Base-by-base conservation (phyloP, 2,888 invertebrate genomes). In the Meteorus cinctellus region DNA sequence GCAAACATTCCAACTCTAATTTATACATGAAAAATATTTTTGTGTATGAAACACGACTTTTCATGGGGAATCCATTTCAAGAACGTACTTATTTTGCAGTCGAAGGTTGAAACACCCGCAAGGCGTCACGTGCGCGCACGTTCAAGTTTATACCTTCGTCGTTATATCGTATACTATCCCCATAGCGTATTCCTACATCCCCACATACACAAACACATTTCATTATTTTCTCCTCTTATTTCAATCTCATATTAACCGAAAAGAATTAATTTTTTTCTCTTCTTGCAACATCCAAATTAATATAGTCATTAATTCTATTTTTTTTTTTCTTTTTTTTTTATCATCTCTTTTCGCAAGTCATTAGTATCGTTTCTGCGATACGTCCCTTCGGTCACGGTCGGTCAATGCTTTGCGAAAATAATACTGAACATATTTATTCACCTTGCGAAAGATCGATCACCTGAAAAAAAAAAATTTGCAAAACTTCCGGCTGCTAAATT, bases 351-450 rank as follows among this genome's bases (percentile, higher is more conserved):
- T 65, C 71, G 36, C 63, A 14, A 62, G 16, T 24, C 36, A 55
- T 55, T 55, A 55, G 6, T 8, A 55, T 55, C 55, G 48, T 48
- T 55, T 55, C 55, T 48, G 4, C 5, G 48, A 4, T 6, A 55
- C 10, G 55, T 55, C 81, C 80, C 79, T 79, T 77, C 76, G 80
- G 80, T 79, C 80, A 81, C 65, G 81, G 78, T 60, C 81, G 72
- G 60, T 65, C 78, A 72, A 75, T 78, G 72, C 72, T 78, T 77
- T 67, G 55, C 55, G 65, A 68, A 62, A 27, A 67, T 60, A 45
- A 63, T n/a, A 45, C 63, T n/a, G 6, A 31, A 6, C n/a, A 62
- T 12, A 4, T 31, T n/a, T 31, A 31, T 62, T 62, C 62, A 62
- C 31, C 16, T 48, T 36, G 19, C n/a, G 59, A 68, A 68, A n/a